phyloP scores from a whole-genome alignment of 2,113 vertebrate species.

The Lasiurus borealis region DNA sequence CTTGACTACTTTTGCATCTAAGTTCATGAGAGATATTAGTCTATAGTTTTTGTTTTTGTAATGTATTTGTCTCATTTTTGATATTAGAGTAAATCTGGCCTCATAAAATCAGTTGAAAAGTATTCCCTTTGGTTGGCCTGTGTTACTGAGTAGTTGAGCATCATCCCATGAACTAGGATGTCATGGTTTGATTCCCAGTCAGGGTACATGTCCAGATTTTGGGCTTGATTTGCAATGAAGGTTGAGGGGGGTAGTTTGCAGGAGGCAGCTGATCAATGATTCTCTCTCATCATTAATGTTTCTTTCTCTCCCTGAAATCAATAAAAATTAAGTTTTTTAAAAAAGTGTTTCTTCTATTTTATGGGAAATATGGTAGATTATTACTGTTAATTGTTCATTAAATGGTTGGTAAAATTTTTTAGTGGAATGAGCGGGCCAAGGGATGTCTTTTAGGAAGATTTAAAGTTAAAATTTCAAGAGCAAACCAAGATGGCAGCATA shows the following conservation, averaged over 20 bases:
- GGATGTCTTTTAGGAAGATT: neutral
- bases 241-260: too few species aligned
- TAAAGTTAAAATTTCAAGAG: neutral
- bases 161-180: too few species aligned
- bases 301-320: too few species aligned
- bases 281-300: too few species aligned
- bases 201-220: too few species aligned
- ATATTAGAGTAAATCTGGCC: neutral
- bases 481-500: too few species aligned
- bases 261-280: too few species aligned
- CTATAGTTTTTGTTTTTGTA: slow-evolving; percentile 23
- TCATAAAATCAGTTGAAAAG: neutral
- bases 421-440: neutral
- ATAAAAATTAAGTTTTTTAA: too few species aligned
- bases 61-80: neutral
- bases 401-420: neutral
- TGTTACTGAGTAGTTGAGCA: too few species aligned
- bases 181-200: too few species aligned
- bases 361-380: neutral
- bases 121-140: neutral
- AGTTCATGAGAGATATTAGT: neutral
- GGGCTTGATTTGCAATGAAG: too few species aligned
- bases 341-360: neutral
- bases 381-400: neutral
- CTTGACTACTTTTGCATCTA: neutral